phyloP scores from a whole-genome alignment of 2,888 invertebrate species.

The Ashinkailepas kermadecensis region DNA sequence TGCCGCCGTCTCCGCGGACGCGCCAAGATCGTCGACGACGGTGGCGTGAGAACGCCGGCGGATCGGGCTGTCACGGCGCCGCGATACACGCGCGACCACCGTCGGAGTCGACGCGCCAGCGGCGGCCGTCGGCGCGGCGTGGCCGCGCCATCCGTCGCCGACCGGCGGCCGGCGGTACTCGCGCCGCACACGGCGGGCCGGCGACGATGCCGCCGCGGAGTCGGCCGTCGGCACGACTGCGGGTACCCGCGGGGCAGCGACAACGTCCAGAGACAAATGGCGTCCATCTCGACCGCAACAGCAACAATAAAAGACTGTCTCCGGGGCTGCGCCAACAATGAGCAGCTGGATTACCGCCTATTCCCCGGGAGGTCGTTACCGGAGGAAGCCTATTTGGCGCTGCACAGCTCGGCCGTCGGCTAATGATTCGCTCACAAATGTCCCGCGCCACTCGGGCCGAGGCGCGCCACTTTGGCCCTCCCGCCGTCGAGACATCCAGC shows the following conservation, averaged over 20 bases:
- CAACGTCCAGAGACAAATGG: slow-evolving; percentile 1
- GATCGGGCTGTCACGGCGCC: too few relatives aligned
- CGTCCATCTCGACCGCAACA: slow-evolving; percentile 20
- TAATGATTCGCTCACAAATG: slow-evolving; percentile 12
- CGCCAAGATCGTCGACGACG: too few relatives aligned
- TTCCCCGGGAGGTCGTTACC: slow-evolving; percentile 18
- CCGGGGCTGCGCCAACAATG: slow-evolving; percentile 13
- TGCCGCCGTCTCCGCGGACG: too few relatives aligned
- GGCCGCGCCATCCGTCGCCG: too few relatives aligned
- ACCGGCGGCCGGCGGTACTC: too few relatives aligned
- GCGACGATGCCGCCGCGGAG: not conserved
- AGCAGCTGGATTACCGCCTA: slow-evolving; percentile 10
- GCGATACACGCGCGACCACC: too few relatives aligned
- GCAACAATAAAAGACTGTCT: slow-evolving; percentile 22
- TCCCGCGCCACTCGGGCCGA: slow-evolving; percentile 7
- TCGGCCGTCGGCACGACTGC: not conserved
- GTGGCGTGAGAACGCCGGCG: too few relatives aligned
- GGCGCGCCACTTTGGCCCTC: too few relatives aligned
- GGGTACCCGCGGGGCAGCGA: not conserved
- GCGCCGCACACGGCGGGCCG: not conserved
- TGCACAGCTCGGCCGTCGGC: not conserved
- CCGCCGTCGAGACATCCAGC: not conserved
- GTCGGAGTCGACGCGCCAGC: not conserved
- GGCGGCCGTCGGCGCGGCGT: not conserved
- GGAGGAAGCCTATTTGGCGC: slow-evolving; percentile 2